Evolutionary conservation across 2,888 invertebrate genomes (phyloP).

Genomic region (Cheiracanthium punctorium): DNA sequence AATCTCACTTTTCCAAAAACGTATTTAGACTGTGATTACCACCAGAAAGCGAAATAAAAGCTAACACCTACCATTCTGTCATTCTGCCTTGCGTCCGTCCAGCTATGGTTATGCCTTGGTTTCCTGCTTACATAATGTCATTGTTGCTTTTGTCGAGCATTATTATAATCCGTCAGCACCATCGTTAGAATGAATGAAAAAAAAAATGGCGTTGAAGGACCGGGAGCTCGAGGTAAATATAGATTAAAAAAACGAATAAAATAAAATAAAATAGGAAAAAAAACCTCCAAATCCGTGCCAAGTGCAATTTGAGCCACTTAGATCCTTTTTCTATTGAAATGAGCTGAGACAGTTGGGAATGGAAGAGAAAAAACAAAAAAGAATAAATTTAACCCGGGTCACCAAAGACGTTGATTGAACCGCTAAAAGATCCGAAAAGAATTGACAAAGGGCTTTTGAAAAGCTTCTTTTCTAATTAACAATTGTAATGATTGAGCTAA

Average conservation of each 20-base stretch:
- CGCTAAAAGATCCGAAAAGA: not conserved
- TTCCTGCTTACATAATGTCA: no score
- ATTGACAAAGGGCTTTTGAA: not conserved
- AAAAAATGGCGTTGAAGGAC: slow-evolving; percentile 36
- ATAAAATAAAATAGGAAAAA: slow-evolving; percentile 50
- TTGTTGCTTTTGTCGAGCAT: not conserved
- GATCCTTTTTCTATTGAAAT: slow-evolving; percentile 37
- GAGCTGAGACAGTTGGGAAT: not conserved
- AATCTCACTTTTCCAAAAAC: no score
- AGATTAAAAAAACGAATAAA: slow-evolving; percentile 40
- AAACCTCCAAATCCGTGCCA: slow-evolving; percentile 40
- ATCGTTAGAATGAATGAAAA: slow-evolving; percentile 20
- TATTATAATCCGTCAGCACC: not conserved
- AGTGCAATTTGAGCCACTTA: slow-evolving; percentile 61
- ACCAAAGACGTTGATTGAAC: slow-evolving; percentile 2
- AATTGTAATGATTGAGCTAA: no score
- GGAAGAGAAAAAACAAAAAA: no score
- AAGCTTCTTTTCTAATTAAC: not conserved
- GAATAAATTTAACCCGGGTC: not conserved
- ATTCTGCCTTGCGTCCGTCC: no score
- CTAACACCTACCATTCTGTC: no score
- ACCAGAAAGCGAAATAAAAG: no score
- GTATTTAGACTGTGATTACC: no score
- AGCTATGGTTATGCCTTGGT: no score
- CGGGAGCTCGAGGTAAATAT: slow-evolving; percentile 51